Evolutionary conservation across 2,113 vertebrate genomes (phyloP).

Genomic region (Oryctolagus cuniculus): mOryCun1.1 NC_091439.1:7351501-7352000

Average conservation of each 20-base stretch:
- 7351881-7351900: neutral
- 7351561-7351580: constrained; percentile 53
- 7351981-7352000: neutral
- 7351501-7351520: constrained; percentile 88
- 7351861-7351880: neutral
- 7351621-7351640: constrained; percentile 81
- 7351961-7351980: neutral
- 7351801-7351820: neutral
- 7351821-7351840: neutral
- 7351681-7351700: constrained; percentile 58
- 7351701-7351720: neutral
- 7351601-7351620: constrained; percentile 82
- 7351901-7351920: neutral
- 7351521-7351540: constrained; percentile 88
- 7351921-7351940: neutral
- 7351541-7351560: constrained; percentile 69
- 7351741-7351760: neutral
- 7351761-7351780: neutral
- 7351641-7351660: constrained; percentile 75
- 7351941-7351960: neutral
- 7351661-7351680: constrained; percentile 74
- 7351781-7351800: neutral
- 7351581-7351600: constrained; percentile 80
- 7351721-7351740: neutral
- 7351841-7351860: neutral